Evolutionary conservation across 1,140 invertebrate genomes (phyloP), one percentile per base, ranked within the genome.

Genomic region (Tetragnatha versicolor): DNA sequence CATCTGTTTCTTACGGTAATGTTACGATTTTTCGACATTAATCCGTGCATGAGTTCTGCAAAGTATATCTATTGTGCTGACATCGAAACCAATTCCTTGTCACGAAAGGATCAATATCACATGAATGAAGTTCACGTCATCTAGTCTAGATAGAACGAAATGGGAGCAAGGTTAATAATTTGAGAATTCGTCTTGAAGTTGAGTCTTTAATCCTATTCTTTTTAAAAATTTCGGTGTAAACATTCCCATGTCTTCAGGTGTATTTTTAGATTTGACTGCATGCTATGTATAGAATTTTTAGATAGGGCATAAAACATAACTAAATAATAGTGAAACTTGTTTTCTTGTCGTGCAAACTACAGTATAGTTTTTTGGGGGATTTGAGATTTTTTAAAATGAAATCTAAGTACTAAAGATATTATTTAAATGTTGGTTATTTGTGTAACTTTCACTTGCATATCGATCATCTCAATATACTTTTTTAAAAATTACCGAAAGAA

Each of bases 1-100:
- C n/a, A n/a, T n/a, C n/a, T n/a, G n/a, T n/a, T n/a, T n/a, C n/a
- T n/a, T n/a, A n/a, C n/a, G n/a, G n/a, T n/a, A n/a, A n/a, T n/a
- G n/a, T n/a, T n/a, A n/a, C n/a, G n/a, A n/a, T n/a, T 47, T 20
- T 17, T 17, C 42, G 3, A 47, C 1, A 20, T 20, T 47, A 20
- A 3, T 47, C 20, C 42, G 12, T 20, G 3, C 3, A 47, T 12
- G 20, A 20, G 12, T 47, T 47, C 42, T 17, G 12, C 3, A 47
- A 1, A 47, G 42, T 47, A 47, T 17, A 47, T 65, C 61, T 14
- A 65, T 65, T 65, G 61, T 65, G 39, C 61, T 65, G 61, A 65
- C 61, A 65, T 45, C 37, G 61, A 65, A 65, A 65, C 61, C 37
- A 2, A 25, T 6, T 4, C 17, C 20, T 47, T 42, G 61, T 65